Conservation (phyloP, 2,113 vertebrate genomes). For the Cephalopholis sonnerati region DNA sequence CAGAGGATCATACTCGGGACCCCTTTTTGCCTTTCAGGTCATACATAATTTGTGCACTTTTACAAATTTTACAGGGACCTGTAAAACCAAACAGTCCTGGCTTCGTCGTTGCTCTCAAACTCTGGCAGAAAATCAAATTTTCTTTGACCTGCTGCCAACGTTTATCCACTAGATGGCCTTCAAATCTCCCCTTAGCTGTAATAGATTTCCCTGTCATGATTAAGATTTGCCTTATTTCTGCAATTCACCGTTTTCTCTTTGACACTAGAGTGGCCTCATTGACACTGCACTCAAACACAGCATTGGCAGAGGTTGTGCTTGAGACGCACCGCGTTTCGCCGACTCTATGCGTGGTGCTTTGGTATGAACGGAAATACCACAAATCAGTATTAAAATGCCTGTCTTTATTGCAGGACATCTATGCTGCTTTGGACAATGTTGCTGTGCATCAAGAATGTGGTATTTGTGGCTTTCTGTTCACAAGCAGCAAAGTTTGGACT, state of each 20-base stretch:
- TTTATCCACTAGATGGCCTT: constrained; percentile 22
- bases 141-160: constrained; percentile 29
- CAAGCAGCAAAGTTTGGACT: constrained; percentile 42
- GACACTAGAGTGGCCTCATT: constrained; percentile 43
- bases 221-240: constrained; percentile 62
- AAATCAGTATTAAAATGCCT: constrained; percentile 28
- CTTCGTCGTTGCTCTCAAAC: constrained; percentile 24
- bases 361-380: constrained; percentile 29
- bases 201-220: constrained; percentile 29
- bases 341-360: neutral
- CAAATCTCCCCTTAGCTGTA: constrained; percentile 23
- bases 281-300: constrained; percentile 18
- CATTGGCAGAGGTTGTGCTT: constrained; percentile 37
- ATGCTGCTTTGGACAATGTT: constrained; percentile 35
- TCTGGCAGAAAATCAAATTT: constrained; percentile 13
- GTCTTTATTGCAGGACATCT: neutral
- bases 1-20: constrained; percentile 55
- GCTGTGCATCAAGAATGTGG: constrained; percentile 30
- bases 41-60: constrained; percentile 62
- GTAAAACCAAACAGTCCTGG: constrained; percentile 44
- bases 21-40: constrained; percentile 70
- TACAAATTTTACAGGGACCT: constrained; percentile 20
- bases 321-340: neutral
- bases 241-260: neutral
- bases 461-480: constrained; percentile 16